Base-by-base conservation (phyloP, 2,113 vertebrate genomes). In the Prunella fulvescens region DNA sequence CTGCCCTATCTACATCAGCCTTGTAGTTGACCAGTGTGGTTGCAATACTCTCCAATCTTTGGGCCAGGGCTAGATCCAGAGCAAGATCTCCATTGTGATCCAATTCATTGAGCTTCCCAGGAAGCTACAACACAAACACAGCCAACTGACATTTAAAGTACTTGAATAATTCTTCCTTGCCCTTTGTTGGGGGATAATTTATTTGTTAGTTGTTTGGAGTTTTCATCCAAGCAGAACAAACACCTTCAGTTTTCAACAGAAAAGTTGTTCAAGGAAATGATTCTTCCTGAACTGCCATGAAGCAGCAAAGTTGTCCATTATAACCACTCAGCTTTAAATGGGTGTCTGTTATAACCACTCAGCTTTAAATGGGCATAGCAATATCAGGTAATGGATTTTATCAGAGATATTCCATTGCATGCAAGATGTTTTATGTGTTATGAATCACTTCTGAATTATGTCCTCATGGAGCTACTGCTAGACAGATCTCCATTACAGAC, bases 1-100 rank as follows among this genome's bases (percentile, higher is more conserved):
- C 99, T 92, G 98, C 98, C 98, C 99, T 98, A 67, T 99, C 99
- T 70, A 99, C 98, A 3, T 99, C 99, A 18, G 99, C 99, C 95
- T 98, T 99, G 97, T 98, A 98, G 97, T 98, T 99, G 35, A 99
- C 99, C 83, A 99, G 94, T 0, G 99, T 99, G 48, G 98, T 98
- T 86, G 99, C 99, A 42, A 99, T 99, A 64, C 99, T 98, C 96
- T 99, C 99, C 86, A 99, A 88, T 35, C 98, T 98, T 10, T 98
- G 98, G 19, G 98, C 98, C 3, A 99, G 98, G 4, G 99, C 99
- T 54, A 99, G 96, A 93, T 99, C 99, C 73, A 99, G 97, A 31
- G 99, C 99, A 79, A 99, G 98, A 78, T 99, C 99, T 64, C 99
- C 99, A 13, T 99, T 99, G 88, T 98, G 99, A 97, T 99, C 99